These are phyloP conservation scores for Papilio aristodemus DNA, from an alignment of 1,140 invertebrate species.

Conservation along the genomic window DNA sequence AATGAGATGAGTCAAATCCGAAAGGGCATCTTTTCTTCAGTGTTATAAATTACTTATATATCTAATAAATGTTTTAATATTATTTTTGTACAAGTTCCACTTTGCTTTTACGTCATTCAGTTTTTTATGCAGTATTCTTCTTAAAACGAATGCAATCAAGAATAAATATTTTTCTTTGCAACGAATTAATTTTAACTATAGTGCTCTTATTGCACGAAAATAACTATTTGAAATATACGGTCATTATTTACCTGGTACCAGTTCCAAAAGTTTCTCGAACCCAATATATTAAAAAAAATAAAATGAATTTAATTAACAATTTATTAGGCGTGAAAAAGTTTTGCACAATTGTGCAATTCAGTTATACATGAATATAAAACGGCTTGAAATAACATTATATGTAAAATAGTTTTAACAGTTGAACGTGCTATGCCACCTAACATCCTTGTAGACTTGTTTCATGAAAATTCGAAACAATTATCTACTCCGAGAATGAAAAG, in stretches of 20 bases:
- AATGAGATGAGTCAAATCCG: slow-evolving; percentile 8
- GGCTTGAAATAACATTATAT: neutral
- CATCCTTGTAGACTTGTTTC: slow-evolving; percentile 4
- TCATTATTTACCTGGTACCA: too few species aligned
- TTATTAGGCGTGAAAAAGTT: neutral
- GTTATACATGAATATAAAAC: neutral
- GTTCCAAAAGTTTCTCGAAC: too few species aligned
- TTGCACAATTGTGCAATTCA: neutral
- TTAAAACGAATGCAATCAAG: neutral
- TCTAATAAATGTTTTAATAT: neutral
- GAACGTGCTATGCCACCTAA: neutral
- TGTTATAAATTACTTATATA: neutral
- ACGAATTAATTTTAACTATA: too few species aligned
- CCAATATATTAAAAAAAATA: too few species aligned
- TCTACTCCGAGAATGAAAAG: slow-evolving; percentile 23
- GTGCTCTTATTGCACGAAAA: too few species aligned
- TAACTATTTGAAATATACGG: too few species aligned
- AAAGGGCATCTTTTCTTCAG: neutral
- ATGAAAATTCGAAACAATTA: slow-evolving; percentile 31
- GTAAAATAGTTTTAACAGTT: neutral
- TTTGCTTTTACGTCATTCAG: neutral
- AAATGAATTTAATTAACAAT: neutral
- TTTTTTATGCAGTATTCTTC: neutral
- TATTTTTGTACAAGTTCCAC: neutral
- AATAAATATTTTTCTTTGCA: too few species aligned